Percentiles rank a stretch among this genome's conserved stretches.
These are phyloP conservation scores for Xylocopa sonorina DNA, from an alignment of 1,140 invertebrate species.

Conservation along the genomic window DNA sequence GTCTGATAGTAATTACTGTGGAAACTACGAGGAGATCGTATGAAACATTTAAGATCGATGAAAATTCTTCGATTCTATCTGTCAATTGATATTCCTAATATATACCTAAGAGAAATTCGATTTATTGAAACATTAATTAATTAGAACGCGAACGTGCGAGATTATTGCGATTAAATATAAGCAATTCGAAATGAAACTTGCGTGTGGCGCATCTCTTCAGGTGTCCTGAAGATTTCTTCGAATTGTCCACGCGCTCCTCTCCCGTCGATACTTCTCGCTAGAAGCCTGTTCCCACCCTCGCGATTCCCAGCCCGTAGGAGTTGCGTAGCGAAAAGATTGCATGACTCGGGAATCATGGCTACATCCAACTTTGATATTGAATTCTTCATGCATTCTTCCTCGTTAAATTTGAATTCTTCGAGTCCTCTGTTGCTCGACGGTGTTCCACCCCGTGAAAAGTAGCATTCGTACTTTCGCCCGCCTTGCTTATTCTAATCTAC, in stretches of 20 bases:
- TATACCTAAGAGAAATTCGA: no score
- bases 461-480: neutral
- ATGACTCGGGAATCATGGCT: constrained; percentile 41
- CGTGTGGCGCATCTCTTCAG: neutral
- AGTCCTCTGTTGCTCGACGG: constrained; percentile 34
- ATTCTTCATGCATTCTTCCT: constrained; percentile 49
- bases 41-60: no score
- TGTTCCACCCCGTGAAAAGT: neutral
- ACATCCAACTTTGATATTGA: constrained; percentile 46
- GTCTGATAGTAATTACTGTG: neutral
- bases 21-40: neutral
- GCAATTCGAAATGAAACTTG: neutral
- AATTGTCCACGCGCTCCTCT: constrained; percentile 22
- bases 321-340: constrained; percentile 44
- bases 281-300: neutral
- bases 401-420: constrained; percentile 51
- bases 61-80: no score
- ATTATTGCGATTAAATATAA: neutral
- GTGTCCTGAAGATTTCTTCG: constrained; percentile 21
- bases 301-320: neutral
- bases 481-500: neutral
- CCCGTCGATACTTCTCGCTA: neutral
- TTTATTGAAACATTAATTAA: neutral
- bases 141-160: neutral
- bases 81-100: no score